These are phyloP conservation scores for Choristoneura fumiferana DNA, from an alignment of 1,140 invertebrate species.

Conservation along the genomic window DNA sequence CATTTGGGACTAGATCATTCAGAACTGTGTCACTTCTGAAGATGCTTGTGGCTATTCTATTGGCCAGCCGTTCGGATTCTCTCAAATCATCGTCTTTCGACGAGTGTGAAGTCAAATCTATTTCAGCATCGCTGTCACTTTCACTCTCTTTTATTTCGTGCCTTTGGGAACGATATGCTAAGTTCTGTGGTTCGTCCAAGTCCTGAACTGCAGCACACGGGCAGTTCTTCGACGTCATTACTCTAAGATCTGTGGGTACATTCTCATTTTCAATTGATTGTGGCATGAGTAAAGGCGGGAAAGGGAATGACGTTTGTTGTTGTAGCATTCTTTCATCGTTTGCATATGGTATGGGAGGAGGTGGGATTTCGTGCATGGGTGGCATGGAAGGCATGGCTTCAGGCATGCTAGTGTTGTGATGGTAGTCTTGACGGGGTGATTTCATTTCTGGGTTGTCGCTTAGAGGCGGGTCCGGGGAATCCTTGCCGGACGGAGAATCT, in stretches of 20 bases:
- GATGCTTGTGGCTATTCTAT: constrained; percentile 66
- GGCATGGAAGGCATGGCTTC: constrained; percentile 40
- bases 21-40: constrained; percentile 67
- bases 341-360: constrained; percentile 43
- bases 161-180: constrained; percentile 51
- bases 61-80: constrained; percentile 67
- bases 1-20: constrained; percentile 73
- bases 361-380: constrained; percentile 48
- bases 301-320: constrained; percentile 50
- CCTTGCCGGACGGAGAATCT: constrained; percentile 57
- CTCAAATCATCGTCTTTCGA: constrained; percentile 70
- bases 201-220: constrained; percentile 50
- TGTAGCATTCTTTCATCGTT: constrained; percentile 61
- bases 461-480: constrained; percentile 50
- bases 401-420: constrained; percentile 49
- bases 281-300: constrained; percentile 57
- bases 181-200: constrained; percentile 57
- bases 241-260: constrained; percentile 66
- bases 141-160: constrained; percentile 52
- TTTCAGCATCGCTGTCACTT: constrained; percentile 74
- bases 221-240: constrained; percentile 52
- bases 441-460: constrained; percentile 56
- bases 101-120: constrained; percentile 74
- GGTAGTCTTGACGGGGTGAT: constrained; percentile 52
- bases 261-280: constrained; percentile 51